Percentiles rank a stretch among this genome's conserved stretches.
Evolutionary conservation across 2,797 vertebrate species (phyloP).

Genomic region (Chiroxiphia lanceolata): DNA sequence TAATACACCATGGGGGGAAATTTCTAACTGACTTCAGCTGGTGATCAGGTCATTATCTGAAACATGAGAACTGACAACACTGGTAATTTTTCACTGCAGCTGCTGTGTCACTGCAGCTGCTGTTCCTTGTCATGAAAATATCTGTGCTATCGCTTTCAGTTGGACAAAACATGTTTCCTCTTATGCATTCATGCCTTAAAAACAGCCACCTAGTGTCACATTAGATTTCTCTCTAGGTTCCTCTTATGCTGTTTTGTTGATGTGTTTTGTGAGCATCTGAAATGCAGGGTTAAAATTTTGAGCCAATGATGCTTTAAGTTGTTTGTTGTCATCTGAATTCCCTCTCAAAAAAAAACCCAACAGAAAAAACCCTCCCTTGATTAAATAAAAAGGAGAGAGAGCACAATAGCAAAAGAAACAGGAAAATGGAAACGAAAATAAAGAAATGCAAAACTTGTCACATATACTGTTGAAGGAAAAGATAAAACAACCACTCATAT

Average conservation of each 20-base stretch:
- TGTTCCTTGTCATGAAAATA: background rate
- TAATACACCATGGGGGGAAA: background rate
- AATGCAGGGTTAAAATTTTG: background rate
- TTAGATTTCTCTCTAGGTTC: background rate
- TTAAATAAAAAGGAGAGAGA: background rate
- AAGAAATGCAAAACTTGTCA: background rate
- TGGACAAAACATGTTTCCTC: conserved; percentile 1
- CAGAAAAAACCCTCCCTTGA: background rate
- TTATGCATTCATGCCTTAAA: background rate
- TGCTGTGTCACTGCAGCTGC: conserved; percentile 9
- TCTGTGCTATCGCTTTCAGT: conserved; percentile 3
- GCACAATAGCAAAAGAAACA: background rate
- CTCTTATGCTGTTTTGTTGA: background rate
- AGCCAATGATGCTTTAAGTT: background rate
- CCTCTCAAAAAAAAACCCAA: background rate
- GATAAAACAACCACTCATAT: background rate
- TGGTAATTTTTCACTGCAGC: conserved; percentile 29
- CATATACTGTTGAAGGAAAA: background rate
- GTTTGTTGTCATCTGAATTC: background rate
- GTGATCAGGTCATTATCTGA: background rate
- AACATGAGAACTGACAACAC: conserved; percentile 18
- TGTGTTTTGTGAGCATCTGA: background rate
- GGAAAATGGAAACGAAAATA: background rate
- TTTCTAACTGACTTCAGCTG: conserved; percentile 13
- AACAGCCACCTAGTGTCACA: background rate